Percentiles rank a stretch among this genome's conserved stretches.
Conservation (phyloP, 2,797 vertebrate species). For the Danio aesculapii region DNA sequence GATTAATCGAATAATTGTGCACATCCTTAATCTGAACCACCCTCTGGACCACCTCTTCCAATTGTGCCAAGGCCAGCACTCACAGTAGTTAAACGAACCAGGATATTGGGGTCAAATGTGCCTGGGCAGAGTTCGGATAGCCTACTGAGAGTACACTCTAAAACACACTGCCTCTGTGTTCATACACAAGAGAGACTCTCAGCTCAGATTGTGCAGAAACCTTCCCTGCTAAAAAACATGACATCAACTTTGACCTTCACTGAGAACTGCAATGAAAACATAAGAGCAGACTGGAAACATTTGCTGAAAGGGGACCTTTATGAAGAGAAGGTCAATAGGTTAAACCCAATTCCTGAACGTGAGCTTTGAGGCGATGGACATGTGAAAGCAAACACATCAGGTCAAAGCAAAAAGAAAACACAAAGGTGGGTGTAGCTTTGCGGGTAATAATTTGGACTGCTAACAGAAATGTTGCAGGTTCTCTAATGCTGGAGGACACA, state of each 20-base stretch:
- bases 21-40: too few species aligned
- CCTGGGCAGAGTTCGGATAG: too few species aligned
- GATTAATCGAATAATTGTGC: too few species aligned
- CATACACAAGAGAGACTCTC: background rate
- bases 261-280: conserved; percentile 56
- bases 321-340: conserved; percentile 46
- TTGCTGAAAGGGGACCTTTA: conserved; percentile 38
- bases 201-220: background rate
- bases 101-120: too few species aligned
- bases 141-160: too few species aligned
- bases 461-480: conserved; percentile 10
- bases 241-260: conserved; percentile 17
- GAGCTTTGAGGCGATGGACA: background rate
- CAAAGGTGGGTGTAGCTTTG: background rate
- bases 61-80: too few species aligned
- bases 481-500: background rate
- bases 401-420: conserved; percentile 19
- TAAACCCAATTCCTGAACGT: conserved; percentile 39
- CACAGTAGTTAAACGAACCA: too few species aligned
- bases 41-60: too few species aligned
- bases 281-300: conserved; percentile 30
- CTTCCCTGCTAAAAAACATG: conserved; percentile 2
- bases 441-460: conserved; percentile 1
- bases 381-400: conserved; percentile 17
- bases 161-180: conserved; percentile 7